Evolutionary conservation across 53 echinoderm and acorn worm species (phyloP), one percentile per base, ranked within the genome.

Genomic region (Apostichopus leukothele): DNA sequence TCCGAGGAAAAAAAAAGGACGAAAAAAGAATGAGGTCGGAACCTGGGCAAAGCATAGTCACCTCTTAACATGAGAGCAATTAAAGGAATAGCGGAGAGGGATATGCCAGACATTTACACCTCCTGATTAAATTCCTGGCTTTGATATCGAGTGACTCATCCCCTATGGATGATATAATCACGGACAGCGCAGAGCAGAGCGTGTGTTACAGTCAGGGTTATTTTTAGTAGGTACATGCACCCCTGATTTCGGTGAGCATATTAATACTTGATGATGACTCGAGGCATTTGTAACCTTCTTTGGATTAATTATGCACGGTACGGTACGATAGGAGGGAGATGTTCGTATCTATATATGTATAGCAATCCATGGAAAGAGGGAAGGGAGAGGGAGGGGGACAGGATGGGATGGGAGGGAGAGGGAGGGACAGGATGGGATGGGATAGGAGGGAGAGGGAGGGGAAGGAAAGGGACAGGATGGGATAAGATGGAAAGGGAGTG

Each of bases 81-180:
- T 83, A 60, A 59, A 53, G 83, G 11, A 53, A 83, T 57, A 25
- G 83, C 61, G 20, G 71, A 71, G 16, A 71, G 71, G 13, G 83
- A 53, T 39, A 85, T 67, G 61, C 66, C 66, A 85, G 85, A 66
- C 67, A 67, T 85, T 68, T 68, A 67, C 67, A 68, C 85, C 85
- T 85, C 68, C 18, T 85, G 85, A 85, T 84, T 85, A 85, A 85
- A 85, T 85, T 85, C 85, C 67, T 63, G 67, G 66, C 26, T 27
- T 67, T 67, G 26, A 39, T 85, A 66, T 92, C 75, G 84, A 19
- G 92, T 89, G 76, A 89, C 89, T 27, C 89, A 89, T 14, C 86
- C 86, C 77, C 75, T 83, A 84, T 87, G 91, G 39, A 75, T 16
- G 6, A 16, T 19, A 39, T 39, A 94, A 95, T 96, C 90, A 98